Evolutionary conservation across 1,140 invertebrate genomes (phyloP), one percentile per base, ranked within the genome.

Genomic region (Megalopta genalis): DNA sequence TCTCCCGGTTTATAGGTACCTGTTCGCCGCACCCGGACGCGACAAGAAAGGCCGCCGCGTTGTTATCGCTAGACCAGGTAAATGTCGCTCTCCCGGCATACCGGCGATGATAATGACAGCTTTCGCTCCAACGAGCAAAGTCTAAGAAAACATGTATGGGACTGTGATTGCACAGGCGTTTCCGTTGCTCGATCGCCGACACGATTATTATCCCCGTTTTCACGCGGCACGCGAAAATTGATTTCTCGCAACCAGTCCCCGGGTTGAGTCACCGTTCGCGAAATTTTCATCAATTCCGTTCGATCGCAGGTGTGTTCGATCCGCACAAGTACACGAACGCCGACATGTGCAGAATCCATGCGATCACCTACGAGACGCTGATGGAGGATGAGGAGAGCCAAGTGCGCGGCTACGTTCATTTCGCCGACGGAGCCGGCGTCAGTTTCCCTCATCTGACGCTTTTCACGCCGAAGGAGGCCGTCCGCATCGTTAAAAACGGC

Each of bases 341-440:
- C 25, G 96, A 97, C 85, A 96, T 97, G 95, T 96, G 96, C 88
- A 94, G 96, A 67, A 94, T 97, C 0, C 96, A 97, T 89, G 96
- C 95, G 7, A 95, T 97, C 32, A 95, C 95, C 18, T 97, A 97
- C 88, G 97, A 98, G 88, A 95, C 95, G 1, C 84, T 97, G 23
- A 95, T 97, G 95, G 96, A 97, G 88, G 96, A 97, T 86, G 97
- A 98, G 89, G 95, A 97, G 80, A 95, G 94, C 87, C 96, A 97
- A 90, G 93, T 96, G 4, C 93, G 95, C 3, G 96, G 96, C 9
- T 95, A 95, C 76, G 95, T 96, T 0, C 96, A 97, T 88, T 96
- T 95, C 84, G 95, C 95, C 18, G 96, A 97, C 88, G 96, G 95
- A 8, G 93, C 93, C 64, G 96, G 96, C 8, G 95, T 96, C 66